Evolutionary conservation across 2,113 vertebrate species (phyloP), one percentile per base, ranked within the genome.

Genomic region (Sorex fumeus): DNA sequence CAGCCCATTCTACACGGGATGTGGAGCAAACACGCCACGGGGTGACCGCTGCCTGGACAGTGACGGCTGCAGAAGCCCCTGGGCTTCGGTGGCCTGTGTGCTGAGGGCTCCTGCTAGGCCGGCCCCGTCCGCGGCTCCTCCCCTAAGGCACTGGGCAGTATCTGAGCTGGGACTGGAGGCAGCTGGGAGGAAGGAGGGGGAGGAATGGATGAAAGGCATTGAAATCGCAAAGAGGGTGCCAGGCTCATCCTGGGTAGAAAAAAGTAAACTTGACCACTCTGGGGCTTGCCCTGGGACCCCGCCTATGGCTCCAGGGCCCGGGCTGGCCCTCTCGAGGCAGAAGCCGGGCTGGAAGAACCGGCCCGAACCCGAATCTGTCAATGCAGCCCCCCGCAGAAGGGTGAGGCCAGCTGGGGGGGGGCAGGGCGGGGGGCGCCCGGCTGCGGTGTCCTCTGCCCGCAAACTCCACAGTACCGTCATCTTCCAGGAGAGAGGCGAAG

Each of bases 381-480:
- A 75, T 27, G 86, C 71, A 90, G 77, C 43, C 91, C 89, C 67
- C 70, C 28, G 34, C 40, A 7, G 40, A n/a, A 66, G 72, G 64
- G 81, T 16, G 32, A 91, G 80, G 70, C 0, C 34, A 34, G 70
- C 72, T 78, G 87, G 4, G 71, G 87, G 76, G 40, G 18, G 67
- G 47, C 88, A 25, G 30, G 34, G 66, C 57, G 47, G 91, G 27
- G 30, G 34, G 66, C 57, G 67, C 13, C 18, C 74, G 97, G 70
- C 57, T 94, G 90, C 60, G 2, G 40, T 3, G 64, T 64, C 81
- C 81, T 47, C 84, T 89, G 94, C 80, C 89, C 83, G 71, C 45
- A 11, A 72, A 88, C 84, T 88, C 91, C 92, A 93, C 53, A 97
- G 97, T 98, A 98, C 98, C 98, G 67, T 97, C 94, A 97, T 87